Percentiles rank a stretch among this genome's conserved stretches.
These are phyloP conservation scores for Sminthurinus signatus DNA, from an alignment of 1,140 invertebrate species.

Conservation along the genomic window DNA sequence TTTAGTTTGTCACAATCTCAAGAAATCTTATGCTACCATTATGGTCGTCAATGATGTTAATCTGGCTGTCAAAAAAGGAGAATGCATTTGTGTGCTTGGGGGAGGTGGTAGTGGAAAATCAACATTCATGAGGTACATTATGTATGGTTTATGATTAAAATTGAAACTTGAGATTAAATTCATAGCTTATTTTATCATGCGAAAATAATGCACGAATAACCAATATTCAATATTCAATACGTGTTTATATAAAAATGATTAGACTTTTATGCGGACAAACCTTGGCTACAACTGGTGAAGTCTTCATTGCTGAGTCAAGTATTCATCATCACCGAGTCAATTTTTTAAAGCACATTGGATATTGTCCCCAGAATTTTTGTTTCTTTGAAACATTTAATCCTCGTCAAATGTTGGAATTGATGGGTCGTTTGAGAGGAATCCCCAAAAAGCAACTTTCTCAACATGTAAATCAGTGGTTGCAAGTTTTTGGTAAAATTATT, in stretches of 20 bases:
- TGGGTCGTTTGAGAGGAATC: conserved; percentile 28
- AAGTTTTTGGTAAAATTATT: conserved; percentile 29
- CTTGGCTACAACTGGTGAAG: conserved; percentile 23
- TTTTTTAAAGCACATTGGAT: conserved; percentile 24
- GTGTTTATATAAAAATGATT: no score
- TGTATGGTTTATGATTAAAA: no score
- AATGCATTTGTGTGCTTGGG: conserved; percentile 29
- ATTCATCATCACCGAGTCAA: conserved; percentile 13
- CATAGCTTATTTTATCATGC: no score
- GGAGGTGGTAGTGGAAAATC: conserved; percentile 25
- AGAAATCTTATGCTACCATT: conserved; percentile 18
- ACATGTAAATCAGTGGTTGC: conserved; percentile 31
- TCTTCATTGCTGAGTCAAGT: conserved; percentile 15
- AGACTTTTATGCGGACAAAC: conserved; percentile 21
- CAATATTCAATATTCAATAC: no score
- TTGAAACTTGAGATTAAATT: no score
- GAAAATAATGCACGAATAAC: no score
- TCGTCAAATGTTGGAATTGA: conserved; percentile 29
- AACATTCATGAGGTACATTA: conserved; percentile 6
- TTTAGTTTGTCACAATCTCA: conserved; percentile 15
- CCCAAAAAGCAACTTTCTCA: background rate
- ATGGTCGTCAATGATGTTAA: conserved; percentile 31
- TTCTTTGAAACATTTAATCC: conserved; percentile 23
- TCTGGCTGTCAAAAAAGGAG: conserved; percentile 22
- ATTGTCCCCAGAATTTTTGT: conserved; percentile 23